Evolutionary conservation across 2,797 vertebrate genomes (phyloP), one percentile per base, ranked within the genome.

Genomic region (Fistularia tabacaria): DNA sequence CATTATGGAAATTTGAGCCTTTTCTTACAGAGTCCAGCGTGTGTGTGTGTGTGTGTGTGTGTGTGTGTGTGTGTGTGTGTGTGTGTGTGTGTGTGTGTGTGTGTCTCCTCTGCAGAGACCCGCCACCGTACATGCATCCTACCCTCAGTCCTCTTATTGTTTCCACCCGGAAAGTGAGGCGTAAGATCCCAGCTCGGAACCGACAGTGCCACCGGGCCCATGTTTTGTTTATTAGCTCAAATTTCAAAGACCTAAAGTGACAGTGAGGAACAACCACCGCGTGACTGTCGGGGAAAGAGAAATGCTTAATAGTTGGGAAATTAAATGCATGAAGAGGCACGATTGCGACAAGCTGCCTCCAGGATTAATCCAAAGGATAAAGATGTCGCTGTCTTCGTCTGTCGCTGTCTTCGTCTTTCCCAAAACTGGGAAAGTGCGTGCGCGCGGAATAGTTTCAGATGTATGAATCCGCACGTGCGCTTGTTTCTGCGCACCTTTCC

Each of bases 271-370:
- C 14, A 49, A 47, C 62, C 54, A 62, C 65, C 37, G 11, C 2
- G 61, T 37, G 70, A 43, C 66, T 63, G 54, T 63, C 46, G 47
- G 54, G 38, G 36, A 1, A 55, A 50, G 50, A 12, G 51, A 64
- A 71, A 67, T 57, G 48, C 56, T 67, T 75, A 71, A 86, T 85
- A 75, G 82, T 77, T 77, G 58, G 51, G 51, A 69, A 80, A 84
- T 85, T 44, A 86, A 81, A 81, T 76, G 73, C 70, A 80, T 62
- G 47, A 72, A 76, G 73, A 75, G 68, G 61, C 54, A 44, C 66
- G 57, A 47, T 71, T 71, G 46, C 41, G 54, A 63, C 50, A 46
- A 55, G 57, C 13, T 0, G 56, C 78, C 74, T 66, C 52, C 13
- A 70, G 76, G n/a, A n/a, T n/a, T n/a, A 67, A 70, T 66, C 13